Evolutionary conservation across 2,797 vertebrate species (phyloP), one percentile per base, ranked within the genome.

Genomic region (Intellagama lesueurii): DNA sequence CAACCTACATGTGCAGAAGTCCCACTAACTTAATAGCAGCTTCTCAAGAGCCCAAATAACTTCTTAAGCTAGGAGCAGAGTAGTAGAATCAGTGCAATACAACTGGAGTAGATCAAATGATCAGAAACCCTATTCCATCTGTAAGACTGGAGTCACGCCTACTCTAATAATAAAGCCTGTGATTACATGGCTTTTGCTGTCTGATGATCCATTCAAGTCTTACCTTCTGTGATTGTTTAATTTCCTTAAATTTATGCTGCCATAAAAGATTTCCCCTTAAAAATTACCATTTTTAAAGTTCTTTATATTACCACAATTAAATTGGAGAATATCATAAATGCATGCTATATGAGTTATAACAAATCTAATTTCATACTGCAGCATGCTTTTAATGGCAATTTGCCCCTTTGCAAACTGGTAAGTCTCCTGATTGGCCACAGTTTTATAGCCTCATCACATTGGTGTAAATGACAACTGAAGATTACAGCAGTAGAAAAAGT

Each of bases 221-320:
- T 8, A 89, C 70, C 35, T 68, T 19, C 40, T 93, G 49, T 91
- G 91, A 92, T 80, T 79, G 86, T 86, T 94, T 87, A 92, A 93
- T 86, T 93, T 94, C 8, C 91, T 94, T 93, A 90, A 76, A 91
- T 95, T 92, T 91, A 93, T 90, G 4, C 87, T 35, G 91, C 94
- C 93, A 94, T 92, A 89, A 94, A 94, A 70, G 30, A 7, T 81
- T 88, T 85, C 8, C 32, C 91, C 93, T 93, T 84, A 26, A 77
- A 90, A 87, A 77, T 60, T 88, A 89, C 86, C 92, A 88, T 91
- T 95, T 85, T 83, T 85, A 86, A 94, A 94, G 77, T 76, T 68
- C 35, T 94, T 81, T 85, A 49, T 92, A 93, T 94, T 95, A 90
- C 85, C 86, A 89, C 92, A 91, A 93, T 94, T 94, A 90, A 90